phyloP scores from a whole-genome alignment of 1,140 invertebrate genomes.

The Grapholita molesta region DNA sequence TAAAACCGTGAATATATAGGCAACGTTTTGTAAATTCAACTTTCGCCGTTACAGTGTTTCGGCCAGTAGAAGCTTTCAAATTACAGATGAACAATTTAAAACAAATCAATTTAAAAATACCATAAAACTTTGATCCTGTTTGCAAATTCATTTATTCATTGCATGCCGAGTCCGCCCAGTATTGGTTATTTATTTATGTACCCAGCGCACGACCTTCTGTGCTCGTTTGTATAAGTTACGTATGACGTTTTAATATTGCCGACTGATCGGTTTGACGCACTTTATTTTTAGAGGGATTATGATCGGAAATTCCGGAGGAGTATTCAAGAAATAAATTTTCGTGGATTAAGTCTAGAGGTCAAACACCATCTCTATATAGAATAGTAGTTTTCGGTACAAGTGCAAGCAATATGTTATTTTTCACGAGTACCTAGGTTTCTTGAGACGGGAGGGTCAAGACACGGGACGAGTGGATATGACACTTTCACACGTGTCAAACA shows the following conservation, averaged over 20 bases:
- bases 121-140: slow-evolving; percentile 9
- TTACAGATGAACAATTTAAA: not conserved
- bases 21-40: not conserved
- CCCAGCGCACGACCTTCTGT: not conserved
- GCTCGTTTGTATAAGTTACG: not conserved
- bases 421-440: too few species aligned
- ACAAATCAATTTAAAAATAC: not conserved
- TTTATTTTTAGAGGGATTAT: not conserved
- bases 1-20: not conserved
- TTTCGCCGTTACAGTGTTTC: not conserved
- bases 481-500: too few species aligned
- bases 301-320: not conserved
- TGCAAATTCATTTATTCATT: slow-evolving; percentile 9
- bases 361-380: too few species aligned
- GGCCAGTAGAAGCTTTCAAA: not conserved
- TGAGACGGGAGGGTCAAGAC: too few species aligned
- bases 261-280: not conserved
- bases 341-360: too few species aligned
- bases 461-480: too few species aligned
- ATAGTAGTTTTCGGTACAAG: too few species aligned
- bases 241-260: slow-evolving; percentile 7
- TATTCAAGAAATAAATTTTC: too few species aligned
- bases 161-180: not conserved
- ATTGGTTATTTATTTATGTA: slow-evolving; percentile 5
- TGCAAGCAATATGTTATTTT: too few species aligned